A percentile compares a stretch with the other conserved stretches of the same genome.
Evolutionary conservation across 1,140 invertebrate species (phyloP).

Genomic region (Atta cephalotes): DNA sequence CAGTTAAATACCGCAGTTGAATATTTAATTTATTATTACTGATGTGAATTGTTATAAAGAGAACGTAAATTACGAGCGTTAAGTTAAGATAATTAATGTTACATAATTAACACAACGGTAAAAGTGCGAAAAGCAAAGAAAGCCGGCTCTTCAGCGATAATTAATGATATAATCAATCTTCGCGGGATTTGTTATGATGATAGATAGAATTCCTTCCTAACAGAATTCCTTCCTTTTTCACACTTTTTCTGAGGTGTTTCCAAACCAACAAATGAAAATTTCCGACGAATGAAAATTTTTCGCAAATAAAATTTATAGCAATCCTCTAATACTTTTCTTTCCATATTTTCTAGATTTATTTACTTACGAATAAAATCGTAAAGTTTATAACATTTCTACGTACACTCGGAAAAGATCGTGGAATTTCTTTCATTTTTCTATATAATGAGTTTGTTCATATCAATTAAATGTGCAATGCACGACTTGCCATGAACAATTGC

Average conservation of each 20-base stretch:
- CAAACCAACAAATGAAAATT: neutral
- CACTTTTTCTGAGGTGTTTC: neutral
- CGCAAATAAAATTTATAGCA: neutral
- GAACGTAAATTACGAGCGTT: neutral
- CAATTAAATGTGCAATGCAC: neutral
- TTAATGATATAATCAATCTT: slow-evolving; percentile 12
- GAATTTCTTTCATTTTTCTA: neutral
- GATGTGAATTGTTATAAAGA: neutral
- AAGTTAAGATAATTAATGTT: slow-evolving; percentile 1
- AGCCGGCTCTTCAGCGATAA: neutral
- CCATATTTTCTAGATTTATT: neutral
- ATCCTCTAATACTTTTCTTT: neutral
- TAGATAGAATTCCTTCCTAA: slow-evolving; percentile 13
- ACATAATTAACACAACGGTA: neutral
- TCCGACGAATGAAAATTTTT: neutral
- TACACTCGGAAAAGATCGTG: neutral
- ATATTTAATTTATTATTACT: neutral
- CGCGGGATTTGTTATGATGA: neutral
- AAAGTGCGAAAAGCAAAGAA: neutral
- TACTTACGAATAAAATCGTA: neutral
- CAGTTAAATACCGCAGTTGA: neutral
- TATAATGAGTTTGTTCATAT: neutral
- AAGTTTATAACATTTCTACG: neutral
- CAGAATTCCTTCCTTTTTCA: neutral
- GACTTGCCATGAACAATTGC: slow-evolving; percentile 28